A percentile compares a stretch with the other conserved stretches of the same genome.
Conservation (phyloP, 2,888 invertebrate genomes). For the Cinara cedri region DNA sequence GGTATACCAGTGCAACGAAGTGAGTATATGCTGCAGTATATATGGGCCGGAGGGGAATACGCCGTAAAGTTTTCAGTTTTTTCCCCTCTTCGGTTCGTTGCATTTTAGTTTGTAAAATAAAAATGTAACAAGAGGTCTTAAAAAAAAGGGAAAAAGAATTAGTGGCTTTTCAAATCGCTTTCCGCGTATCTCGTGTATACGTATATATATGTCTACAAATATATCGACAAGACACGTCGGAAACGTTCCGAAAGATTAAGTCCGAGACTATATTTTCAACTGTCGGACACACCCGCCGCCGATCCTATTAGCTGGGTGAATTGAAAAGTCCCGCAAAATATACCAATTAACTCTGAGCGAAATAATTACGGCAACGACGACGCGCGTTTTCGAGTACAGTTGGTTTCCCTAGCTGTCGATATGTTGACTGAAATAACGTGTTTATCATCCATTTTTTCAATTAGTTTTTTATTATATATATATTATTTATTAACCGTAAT, state of each 20-base stretch:
- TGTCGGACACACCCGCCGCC: too few relatives aligned
- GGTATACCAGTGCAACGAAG: neutral
- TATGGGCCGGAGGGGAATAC: neutral
- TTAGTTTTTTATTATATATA: too few relatives aligned
- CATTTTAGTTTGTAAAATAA: neutral
- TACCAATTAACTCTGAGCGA: neutral
- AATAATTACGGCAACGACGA: too few relatives aligned
- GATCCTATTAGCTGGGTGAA: too few relatives aligned
- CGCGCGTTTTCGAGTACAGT: too few relatives aligned
- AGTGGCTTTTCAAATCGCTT: constrained; percentile 35
- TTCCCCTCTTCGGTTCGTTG: neutral
- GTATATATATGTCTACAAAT: too few relatives aligned
- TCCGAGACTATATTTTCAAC: too few relatives aligned
- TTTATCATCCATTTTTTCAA: too few relatives aligned
- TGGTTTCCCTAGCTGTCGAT: too few relatives aligned
- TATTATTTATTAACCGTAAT: too few relatives aligned
- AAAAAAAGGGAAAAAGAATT: neutral
- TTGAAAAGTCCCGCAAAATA: neutral
- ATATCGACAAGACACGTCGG: neutral
- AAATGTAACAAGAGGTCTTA: neutral
- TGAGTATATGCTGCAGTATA: neutral
- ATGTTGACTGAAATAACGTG: too few relatives aligned
- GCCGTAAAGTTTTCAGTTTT: constrained; percentile 13
- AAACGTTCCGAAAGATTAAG: constrained; percentile 6
- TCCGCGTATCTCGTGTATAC: neutral